Evolutionary conservation across 2,797 vertebrate genomes (phyloP).

Genomic region (Aplochiton taeniatus): DNA sequence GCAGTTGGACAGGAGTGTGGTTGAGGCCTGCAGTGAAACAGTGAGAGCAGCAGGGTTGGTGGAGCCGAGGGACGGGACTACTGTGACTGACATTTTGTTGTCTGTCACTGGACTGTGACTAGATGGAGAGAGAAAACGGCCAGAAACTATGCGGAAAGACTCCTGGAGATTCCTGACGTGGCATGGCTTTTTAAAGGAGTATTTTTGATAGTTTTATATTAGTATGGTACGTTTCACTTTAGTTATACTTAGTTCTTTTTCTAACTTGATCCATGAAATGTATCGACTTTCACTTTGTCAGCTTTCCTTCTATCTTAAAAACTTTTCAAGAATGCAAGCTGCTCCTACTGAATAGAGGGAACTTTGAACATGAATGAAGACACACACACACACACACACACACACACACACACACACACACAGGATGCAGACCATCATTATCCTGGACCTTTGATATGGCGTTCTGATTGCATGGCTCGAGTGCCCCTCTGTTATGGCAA

Average conservation of each 20-base stretch:
- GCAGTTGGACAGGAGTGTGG: too few species aligned
- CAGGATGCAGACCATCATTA: too few species aligned
- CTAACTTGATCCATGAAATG: too few species aligned
- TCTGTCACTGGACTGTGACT: constrained; percentile 54
- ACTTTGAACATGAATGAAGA: neutral
- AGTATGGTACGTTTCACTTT: too few species aligned
- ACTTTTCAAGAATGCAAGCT: too few species aligned
- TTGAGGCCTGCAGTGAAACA: constrained; percentile 46
- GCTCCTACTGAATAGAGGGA: too few species aligned
- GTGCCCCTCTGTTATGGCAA: neutral
- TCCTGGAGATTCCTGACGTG: constrained; percentile 1
- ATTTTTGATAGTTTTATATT: too few species aligned
- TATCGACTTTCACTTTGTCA: too few species aligned
- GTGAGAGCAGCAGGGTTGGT: constrained; percentile 44
- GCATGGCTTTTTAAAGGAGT: neutral
- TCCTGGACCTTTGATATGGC: too few species aligned
- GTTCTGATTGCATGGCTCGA: neutral
- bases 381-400: neutral
- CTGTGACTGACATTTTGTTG: constrained; percentile 54
- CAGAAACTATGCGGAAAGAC: constrained; percentile 12
- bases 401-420: too few species aligned
- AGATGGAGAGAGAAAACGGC: constrained; percentile 37
- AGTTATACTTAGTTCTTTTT: too few species aligned
- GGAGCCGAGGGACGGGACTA: constrained; percentile 42
- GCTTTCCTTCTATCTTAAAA: too few species aligned